These are phyloP conservation scores for Heterocephalus glaber DNA, from an alignment of 2,113 vertebrate species.

Conservation along the genomic window DNA sequence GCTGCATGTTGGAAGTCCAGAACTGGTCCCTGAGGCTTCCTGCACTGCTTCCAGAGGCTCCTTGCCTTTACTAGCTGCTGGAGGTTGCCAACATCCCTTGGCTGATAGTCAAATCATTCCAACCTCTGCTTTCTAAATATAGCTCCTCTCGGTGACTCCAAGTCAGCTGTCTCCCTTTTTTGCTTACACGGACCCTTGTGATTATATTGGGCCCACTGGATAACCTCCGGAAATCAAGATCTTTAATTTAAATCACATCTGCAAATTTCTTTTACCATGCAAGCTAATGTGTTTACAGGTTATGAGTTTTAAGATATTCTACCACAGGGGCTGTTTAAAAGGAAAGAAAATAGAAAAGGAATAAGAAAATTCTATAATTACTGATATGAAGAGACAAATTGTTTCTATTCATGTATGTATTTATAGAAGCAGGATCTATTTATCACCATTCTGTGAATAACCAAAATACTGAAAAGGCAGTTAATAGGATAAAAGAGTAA, in stretches of 20 bases:
- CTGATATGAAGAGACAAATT: not conserved
- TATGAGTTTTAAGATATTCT: not conserved
- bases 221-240: not conserved
- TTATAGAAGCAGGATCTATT: not conserved
- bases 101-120: not conserved
- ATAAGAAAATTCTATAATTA: not conserved
- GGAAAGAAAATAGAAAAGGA: not conserved
- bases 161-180: not conserved
- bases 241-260: not conserved
- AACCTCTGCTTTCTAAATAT: not conserved
- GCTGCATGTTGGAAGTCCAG: not conserved
- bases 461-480: not conserved
- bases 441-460: not conserved
- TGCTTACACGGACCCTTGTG: not conserved
- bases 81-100: not conserved
- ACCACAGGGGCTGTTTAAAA: not conserved
- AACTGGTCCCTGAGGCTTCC: not conserved
- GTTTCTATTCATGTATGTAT: not conserved
- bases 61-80: not conserved
- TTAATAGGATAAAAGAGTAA: not conserved
- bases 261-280: slow-evolving; percentile 5
- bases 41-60: not conserved
- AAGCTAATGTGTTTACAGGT: not conserved
- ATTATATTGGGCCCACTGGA: not conserved
- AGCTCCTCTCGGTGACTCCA: not conserved